phyloP scores from a whole-genome alignment of 2,888 invertebrate species.

The Standfussiana lucernea region DNA sequence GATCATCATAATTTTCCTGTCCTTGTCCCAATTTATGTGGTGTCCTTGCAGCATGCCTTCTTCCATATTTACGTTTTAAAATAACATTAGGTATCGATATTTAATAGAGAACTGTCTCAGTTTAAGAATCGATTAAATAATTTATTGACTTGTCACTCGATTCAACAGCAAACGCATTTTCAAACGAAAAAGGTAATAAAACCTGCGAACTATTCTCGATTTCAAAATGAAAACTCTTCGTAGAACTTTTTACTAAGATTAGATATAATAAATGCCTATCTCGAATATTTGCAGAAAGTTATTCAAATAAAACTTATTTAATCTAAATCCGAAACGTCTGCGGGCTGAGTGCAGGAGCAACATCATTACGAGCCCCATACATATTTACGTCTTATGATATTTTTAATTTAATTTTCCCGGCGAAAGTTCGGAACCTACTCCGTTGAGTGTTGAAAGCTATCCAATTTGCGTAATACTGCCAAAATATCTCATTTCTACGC shows the following conservation, averaged over 20 bases:
- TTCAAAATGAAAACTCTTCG: conserved; percentile 49
- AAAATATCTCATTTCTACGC: conserved; percentile 91
- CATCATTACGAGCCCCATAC: conserved; percentile 88
- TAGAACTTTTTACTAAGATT: conserved; percentile 38
- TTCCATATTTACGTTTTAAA: conserved; percentile 11
- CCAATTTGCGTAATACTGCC: conserved; percentile 91
- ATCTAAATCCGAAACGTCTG: conserved; percentile 74
- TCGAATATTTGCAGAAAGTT: conserved; percentile 64
- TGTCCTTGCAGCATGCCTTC: not conserved
- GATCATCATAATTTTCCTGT: not conserved
- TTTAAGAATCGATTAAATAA: conserved; percentile 39
- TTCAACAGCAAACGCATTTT: conserved; percentile 43
- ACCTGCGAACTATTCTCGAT: conserved; percentile 53
- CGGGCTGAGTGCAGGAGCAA: conserved; percentile 77
- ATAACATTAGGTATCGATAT: conserved; percentile 15
- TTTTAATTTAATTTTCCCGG: conserved; percentile 90
- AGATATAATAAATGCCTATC: conserved; percentile 60
- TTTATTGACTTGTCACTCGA: conserved; percentile 43
- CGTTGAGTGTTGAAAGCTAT: conserved; percentile 91
- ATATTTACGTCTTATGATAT: conserved; percentile 90
- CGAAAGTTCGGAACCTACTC: conserved; percentile 90
- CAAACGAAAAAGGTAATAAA: conserved; percentile 45
- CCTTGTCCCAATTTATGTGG: not conserved
- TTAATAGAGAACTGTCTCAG: conserved; percentile 24
- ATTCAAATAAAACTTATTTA: conserved; percentile 74